A percentile compares a stretch with the other conserved stretches of the same genome.
Evolutionary conservation across 2,797 vertebrate genomes (phyloP).

Genomic region (Nothura maculosa): DNA sequence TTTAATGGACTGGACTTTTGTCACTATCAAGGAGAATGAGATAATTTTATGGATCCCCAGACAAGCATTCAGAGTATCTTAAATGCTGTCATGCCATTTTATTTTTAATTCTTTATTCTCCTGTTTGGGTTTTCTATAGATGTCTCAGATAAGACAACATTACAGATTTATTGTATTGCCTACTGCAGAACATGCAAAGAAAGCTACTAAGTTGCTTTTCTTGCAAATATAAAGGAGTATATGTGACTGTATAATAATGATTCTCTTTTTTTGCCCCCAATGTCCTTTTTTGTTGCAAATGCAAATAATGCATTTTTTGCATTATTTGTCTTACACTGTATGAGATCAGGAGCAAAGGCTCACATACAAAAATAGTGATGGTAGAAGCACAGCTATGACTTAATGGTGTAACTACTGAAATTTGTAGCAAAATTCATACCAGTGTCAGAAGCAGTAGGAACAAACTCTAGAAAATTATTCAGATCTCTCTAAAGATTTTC

Average conservation of each 20-base stretch:
- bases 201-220: neutral
- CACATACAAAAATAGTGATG: neutral
- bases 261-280: rapidly evolving
- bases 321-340: neutral
- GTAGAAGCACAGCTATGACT: neutral
- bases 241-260: neutral
- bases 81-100: neutral
- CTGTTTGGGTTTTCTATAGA: neutral
- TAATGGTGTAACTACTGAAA: neutral
- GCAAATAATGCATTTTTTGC: neutral
- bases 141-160: neutral
- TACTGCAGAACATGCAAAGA: neutral
- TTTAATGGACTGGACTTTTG: neutral
- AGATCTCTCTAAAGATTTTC: neutral
- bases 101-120: neutral
- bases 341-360: neutral
- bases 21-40: neutral
- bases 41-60: neutral
- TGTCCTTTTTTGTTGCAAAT: neutral
- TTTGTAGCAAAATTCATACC: neutral
- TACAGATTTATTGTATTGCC: neutral
- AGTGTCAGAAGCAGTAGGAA: neutral
- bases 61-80: neutral
- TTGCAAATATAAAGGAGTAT: too few species aligned
- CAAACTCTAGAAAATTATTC: slow-evolving; percentile 2